phyloP scores from a whole-genome alignment of 2,113 vertebrate species.

The Tyrannus savana region DNA sequence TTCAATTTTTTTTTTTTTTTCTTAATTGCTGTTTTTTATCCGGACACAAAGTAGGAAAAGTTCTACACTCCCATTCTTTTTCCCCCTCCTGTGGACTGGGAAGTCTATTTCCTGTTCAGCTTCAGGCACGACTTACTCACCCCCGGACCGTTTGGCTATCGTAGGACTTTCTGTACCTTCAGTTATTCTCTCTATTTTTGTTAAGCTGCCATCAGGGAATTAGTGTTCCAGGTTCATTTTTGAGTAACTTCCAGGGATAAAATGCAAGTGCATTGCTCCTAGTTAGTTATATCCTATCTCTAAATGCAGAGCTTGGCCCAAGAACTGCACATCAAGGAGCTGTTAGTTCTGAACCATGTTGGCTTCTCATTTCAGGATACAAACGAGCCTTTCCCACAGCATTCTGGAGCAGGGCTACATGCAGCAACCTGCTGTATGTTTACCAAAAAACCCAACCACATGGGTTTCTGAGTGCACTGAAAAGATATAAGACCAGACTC shows the following conservation, averaged over 20 bases:
- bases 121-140: neutral
- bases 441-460: neutral
- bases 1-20: neutral
- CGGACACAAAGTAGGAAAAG: neutral
- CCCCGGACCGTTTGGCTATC: accelerated
- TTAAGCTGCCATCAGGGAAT: neutral
- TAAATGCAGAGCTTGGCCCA: neutral
- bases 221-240: neutral
- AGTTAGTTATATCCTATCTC: neutral
- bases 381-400: neutral
- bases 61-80: neutral
- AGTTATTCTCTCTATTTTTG: neutral
- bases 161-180: neutral
- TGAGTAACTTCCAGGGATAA: neutral
- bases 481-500: neutral
- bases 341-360: neutral
- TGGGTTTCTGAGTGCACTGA: neutral
- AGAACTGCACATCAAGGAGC: neutral
- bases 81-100: neutral
- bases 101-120: neutral
- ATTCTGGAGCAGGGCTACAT: neutral
- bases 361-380: neutral
- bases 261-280: neutral
- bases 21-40: neutral
- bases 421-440: neutral